phyloP scores from a whole-genome alignment of 1,140 invertebrate species.

The Eumeta japonica region DNA sequence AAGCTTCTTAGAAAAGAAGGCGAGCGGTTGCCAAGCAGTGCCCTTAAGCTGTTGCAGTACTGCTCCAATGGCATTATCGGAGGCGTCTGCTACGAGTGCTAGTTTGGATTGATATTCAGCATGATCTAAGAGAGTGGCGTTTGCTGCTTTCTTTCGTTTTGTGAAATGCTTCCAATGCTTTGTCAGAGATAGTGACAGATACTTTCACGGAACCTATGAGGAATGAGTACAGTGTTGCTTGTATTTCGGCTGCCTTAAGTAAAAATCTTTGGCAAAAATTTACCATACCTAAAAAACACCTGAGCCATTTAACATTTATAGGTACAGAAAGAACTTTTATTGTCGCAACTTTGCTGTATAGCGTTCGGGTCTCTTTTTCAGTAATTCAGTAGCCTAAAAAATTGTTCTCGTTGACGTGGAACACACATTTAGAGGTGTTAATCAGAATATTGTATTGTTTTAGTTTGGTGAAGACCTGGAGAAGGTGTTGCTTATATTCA shows the following conservation, averaged over 20 bases:
- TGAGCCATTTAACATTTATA: conserved; percentile 20
- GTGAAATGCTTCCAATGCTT: conserved; percentile 24
- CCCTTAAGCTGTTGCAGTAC: conserved; percentile 23
- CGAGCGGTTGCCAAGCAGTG: conserved; percentile 15
- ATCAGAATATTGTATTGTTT: conserved; percentile 21
- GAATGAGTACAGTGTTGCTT: conserved; percentile 4
- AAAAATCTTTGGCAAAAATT: conserved; percentile 35
- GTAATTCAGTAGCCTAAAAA: conserved; percentile 28
- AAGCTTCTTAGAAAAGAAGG: conserved; percentile 22
- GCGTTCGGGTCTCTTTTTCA: conserved; percentile 23
- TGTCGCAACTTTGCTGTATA: conserved; percentile 14
- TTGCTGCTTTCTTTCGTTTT: conserved; percentile 24
- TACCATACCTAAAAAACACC: conserved; percentile 41
- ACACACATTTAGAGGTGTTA: conserved; percentile 20
- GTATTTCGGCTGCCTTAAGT: conserved; percentile 16
- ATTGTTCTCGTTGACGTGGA: conserved; percentile 7
- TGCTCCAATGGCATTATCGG: conserved; percentile 23
- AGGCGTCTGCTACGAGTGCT: conserved; percentile 37
- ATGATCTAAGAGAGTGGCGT: conserved; percentile 11
- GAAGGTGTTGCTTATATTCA: conserved; percentile 7
- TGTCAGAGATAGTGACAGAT: conserved; percentile 16
- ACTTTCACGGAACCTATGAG: conserved; percentile 2
- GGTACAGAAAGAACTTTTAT: conserved; percentile 27
- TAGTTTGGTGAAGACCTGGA: conserved; percentile 11
- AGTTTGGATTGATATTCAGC: conserved; percentile 26